Conservation (phyloP, 2,113 vertebrate species). For the Prunella fulvescens region DNA sequence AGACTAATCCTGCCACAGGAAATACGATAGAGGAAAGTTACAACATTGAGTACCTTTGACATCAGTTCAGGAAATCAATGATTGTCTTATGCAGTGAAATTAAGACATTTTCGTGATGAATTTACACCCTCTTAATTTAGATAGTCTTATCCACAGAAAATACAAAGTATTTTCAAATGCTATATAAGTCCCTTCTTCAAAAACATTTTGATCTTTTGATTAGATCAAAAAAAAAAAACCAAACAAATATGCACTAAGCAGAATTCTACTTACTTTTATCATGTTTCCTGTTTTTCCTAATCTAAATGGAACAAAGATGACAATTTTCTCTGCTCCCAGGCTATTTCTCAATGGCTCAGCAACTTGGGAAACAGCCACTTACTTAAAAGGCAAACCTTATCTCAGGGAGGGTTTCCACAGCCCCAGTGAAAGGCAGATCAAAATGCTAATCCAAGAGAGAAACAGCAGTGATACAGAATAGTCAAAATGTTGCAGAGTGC, state of each 20-base stretch:
- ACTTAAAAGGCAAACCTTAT: neutral
- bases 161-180: neutral
- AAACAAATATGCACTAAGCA: neutral
- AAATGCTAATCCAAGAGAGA: neutral
- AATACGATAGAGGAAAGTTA: neutral
- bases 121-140: neutral
- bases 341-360: neutral
- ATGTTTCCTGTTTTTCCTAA: neutral
- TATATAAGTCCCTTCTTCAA: neutral
- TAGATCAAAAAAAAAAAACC: neutral
- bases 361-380: neutral
- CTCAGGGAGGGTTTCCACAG: neutral
- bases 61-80: neutral
- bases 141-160: neutral
- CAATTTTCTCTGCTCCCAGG: neutral
- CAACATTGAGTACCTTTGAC: neutral
- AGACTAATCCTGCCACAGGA: neutral
- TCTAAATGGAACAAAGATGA: neutral
- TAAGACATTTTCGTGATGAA: neutral
- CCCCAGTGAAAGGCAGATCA: neutral
- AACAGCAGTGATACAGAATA: neutral
- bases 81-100: neutral
- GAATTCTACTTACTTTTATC: neutral
- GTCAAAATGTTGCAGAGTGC: neutral
- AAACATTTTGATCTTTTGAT: neutral